A percentile compares a stretch with the other conserved stretches of the same genome.
Conservation (phyloP, 2,797 vertebrate genomes). For the Amphiprion clarkii region DNA sequence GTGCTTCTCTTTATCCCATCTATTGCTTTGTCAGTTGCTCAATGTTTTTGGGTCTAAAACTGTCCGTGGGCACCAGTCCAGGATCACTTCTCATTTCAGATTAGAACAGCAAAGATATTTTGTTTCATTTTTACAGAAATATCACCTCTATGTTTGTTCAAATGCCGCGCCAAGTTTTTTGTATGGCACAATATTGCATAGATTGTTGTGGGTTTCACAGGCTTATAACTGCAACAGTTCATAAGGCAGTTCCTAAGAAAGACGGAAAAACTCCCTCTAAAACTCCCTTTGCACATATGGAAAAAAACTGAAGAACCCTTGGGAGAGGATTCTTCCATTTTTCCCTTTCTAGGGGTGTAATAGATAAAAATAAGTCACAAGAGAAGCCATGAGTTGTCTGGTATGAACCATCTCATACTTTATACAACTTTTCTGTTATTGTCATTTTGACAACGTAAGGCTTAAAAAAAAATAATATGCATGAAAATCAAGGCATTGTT, state of each 20-base stretch:
- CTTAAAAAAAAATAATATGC: constrained; percentile 3
- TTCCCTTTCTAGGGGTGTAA: constrained; percentile 28
- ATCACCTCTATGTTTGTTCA: neutral
- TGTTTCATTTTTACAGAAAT: constrained; percentile 22
- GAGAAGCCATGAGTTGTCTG: neutral
- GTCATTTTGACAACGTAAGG: constrained; percentile 1
- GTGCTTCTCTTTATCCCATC: neutral
- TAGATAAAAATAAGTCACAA: constrained; percentile 31
- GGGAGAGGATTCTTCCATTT: constrained; percentile 27
- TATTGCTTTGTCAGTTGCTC: constrained; percentile 8
- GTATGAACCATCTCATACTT: neutral
- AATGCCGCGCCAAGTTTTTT: neutral
- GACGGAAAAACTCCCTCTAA: constrained; percentile 9
- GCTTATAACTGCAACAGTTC: neutral
- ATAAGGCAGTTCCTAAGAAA: constrained; percentile 1
- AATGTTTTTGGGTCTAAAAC: constrained; percentile 34
- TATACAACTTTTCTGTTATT: neutral
- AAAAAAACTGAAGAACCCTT: constrained; percentile 23
- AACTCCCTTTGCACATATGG: neutral
- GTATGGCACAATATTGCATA: neutral
- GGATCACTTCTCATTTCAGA: constrained; percentile 55
- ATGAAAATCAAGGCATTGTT: constrained; percentile 11
- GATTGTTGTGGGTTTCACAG: neutral
- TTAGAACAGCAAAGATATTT: constrained; percentile 12
- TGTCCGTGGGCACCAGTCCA: neutral